These are phyloP conservation scores for Hydractinia echinata DNA, from an alignment of 30 jellyfish, hydroid and myxozoan genomes.

Conservation along the genomic window DNA sequence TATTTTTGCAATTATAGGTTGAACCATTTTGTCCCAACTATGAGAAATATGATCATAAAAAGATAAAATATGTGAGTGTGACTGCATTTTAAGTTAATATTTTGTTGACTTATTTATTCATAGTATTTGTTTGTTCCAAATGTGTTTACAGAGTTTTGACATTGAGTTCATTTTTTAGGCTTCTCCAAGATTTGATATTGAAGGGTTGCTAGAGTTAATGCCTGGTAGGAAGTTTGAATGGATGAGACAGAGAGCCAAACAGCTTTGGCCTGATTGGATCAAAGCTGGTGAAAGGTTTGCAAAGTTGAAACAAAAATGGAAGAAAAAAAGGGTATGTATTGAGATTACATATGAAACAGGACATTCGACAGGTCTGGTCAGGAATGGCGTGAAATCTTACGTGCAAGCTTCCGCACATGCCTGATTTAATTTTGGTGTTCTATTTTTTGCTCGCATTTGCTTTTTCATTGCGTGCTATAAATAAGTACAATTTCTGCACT, in stretches of 20 bases:
- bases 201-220: conserved; percentile 47
- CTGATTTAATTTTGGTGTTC: neutral
- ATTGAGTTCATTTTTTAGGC: conserved; percentile 38
- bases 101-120: neutral
- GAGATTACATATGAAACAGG: too few species aligned
- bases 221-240: conserved; percentile 47
- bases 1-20: neutral
- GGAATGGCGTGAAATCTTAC: neutral
- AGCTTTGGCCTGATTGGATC: conserved; percentile 60
- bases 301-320: conserved; percentile 31
- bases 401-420: neutral
- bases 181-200: conserved; percentile 49
- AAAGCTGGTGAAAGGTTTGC: conserved; percentile 38
- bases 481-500: too few species aligned
- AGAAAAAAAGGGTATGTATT: conserved; percentile 48
- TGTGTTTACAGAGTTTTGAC: neutral
- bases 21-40: conserved; percentile 27
- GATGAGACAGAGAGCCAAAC: conserved; percentile 55
- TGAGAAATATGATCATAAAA: too few species aligned
- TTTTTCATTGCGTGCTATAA: too few species aligned
- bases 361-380: too few species aligned
- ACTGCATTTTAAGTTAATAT: neutral
- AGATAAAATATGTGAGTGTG: too few species aligned
- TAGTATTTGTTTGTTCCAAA: neutral
- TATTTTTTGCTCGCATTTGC: neutral